Evolutionary conservation across 2,888 invertebrate genomes (phyloP).

Genomic region (Neoaliturus tenellus): DNA sequence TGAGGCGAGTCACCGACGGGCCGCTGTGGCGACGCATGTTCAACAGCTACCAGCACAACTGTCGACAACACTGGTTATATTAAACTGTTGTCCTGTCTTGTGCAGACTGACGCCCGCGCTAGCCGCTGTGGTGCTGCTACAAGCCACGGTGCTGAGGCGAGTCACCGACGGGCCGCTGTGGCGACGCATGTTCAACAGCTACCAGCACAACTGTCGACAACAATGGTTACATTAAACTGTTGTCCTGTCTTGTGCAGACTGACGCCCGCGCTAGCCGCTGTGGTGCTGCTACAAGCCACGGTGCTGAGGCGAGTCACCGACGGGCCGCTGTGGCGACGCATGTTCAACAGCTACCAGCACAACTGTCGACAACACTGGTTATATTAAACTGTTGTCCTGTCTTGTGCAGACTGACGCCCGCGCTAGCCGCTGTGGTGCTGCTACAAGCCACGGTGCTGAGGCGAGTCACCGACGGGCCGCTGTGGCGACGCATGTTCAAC

Average conservation of each 20-base stretch:
- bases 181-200: neutral
- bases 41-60: neutral
- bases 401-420: slow-evolving; percentile 26
- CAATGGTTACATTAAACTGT: too few species aligned
- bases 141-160: neutral
- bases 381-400: too few species aligned
- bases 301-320: neutral
- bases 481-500: slow-evolving; percentile 19
- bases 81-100: too few species aligned
- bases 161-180: slow-evolving; percentile 24
- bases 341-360: neutral
- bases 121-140: neutral
- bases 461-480: slow-evolving; percentile 4
- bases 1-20: neutral
- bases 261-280: neutral
- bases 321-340: slow-evolving; percentile 13
- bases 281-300: slow-evolving; percentile 6
- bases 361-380: too few species aligned
- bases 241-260: neutral
- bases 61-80: too few species aligned
- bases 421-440: slow-evolving; percentile 7
- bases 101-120: slow-evolving; percentile 16
- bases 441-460: neutral
- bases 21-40: slow-evolving; percentile 18
- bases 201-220: neutral